Conservation (phyloP, 2,113 vertebrate genomes). For the Mirza zaza region DNA sequence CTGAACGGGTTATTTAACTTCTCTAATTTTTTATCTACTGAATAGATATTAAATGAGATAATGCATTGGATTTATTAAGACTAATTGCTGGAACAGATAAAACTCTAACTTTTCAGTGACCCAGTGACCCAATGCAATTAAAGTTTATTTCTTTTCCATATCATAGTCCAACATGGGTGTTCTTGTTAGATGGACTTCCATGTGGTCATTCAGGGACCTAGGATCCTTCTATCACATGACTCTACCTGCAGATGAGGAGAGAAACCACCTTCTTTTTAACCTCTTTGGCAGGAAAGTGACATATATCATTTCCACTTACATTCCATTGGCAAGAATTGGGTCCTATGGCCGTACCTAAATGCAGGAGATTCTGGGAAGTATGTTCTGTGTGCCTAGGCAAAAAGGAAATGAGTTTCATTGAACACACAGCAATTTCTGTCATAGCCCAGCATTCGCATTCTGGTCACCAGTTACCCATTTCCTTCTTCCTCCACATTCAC, state of each 20-base stretch:
- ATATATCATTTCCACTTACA: background rate
- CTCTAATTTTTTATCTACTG: background rate
- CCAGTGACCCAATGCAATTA: background rate
- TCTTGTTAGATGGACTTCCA: background rate
- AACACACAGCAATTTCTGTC: background rate
- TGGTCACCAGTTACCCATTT: background rate
- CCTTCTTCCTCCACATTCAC: background rate
- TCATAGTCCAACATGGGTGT: background rate
- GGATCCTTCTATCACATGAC: background rate
- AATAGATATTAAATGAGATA: background rate
- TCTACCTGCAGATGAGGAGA: background rate
- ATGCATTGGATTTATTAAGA: background rate
- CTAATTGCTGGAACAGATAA: background rate
- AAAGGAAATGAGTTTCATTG: background rate
- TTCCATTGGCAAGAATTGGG: background rate
- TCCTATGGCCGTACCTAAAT: background rate
- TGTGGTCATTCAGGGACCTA: background rate
- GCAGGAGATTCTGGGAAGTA: background rate
- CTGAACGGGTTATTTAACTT: background rate
- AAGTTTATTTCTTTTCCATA: background rate
- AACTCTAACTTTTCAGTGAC: background rate
- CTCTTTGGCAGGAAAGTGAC: background rate
- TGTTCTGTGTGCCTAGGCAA: background rate
- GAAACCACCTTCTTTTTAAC: background rate
- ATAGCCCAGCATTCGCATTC: background rate